phyloP scores from a whole-genome alignment of 2,888 invertebrate genomes.

The Drosophila buzzatii region DNA sequence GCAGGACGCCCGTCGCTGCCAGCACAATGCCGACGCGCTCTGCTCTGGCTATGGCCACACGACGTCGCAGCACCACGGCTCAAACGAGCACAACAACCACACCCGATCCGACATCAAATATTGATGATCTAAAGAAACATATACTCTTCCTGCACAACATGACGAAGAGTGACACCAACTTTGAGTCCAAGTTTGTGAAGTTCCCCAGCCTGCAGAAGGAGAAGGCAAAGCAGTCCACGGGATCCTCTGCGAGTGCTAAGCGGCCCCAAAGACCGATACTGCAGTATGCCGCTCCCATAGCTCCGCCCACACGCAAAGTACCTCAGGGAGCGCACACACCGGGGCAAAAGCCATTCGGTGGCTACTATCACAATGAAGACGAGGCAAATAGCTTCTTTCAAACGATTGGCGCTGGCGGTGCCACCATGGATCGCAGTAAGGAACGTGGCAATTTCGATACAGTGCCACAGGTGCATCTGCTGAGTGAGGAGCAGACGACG shows the following conservation, averaged over 20 bases:
- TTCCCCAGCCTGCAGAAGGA: constrained; percentile 84
- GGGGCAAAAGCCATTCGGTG: constrained; percentile 69
- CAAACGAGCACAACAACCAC: constrained; percentile 59
- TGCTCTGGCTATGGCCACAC: constrained; percentile 34
- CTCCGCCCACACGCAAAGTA: constrained; percentile 79
- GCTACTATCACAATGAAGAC: constrained; percentile 79
- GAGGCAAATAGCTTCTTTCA: constrained; percentile 70
- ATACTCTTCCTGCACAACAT: constrained; percentile 85
- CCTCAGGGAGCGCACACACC: constrained; percentile 60
- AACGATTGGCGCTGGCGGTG: constrained; percentile 41
- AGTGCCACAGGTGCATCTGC: constrained; percentile 83
- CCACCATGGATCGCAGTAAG: constrained; percentile 34
- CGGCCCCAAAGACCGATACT: constrained; percentile 76
- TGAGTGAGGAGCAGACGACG: constrained; percentile 75
- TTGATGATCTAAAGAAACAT: constrained; percentile 85
- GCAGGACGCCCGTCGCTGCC: constrained; percentile 44
- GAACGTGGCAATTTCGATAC: constrained; percentile 79
- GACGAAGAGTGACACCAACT: constrained; percentile 84
- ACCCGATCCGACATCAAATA: constrained; percentile 81
- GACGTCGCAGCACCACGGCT: constrained; percentile 51
- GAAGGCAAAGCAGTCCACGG: constrained; percentile 52
- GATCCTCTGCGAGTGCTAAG: constrained; percentile 44
- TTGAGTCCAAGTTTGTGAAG: constrained; percentile 85
- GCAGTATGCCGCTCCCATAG: constrained; percentile 80
- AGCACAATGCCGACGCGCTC: constrained; percentile 57